phyloP scores from a whole-genome alignment of 2,797 vertebrate genomes.

The Tragelaphus eurycerus region DNA sequence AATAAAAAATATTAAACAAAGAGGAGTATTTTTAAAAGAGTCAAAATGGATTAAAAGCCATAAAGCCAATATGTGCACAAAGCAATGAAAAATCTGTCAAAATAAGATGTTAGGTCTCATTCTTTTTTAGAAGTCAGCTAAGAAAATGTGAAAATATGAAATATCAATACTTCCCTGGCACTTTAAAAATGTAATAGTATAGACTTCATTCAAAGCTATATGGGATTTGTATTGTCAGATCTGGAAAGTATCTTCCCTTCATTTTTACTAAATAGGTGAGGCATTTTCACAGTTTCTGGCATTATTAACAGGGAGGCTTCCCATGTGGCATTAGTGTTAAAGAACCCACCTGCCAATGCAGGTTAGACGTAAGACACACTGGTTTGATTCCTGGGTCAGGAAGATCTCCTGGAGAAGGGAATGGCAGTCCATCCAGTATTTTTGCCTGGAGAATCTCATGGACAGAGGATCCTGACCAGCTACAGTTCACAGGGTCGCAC shows the following conservation, averaged over 20 bases:
- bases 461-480: neutral
- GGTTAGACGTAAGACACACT: fast-evolving
- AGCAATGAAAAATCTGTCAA: neutral
- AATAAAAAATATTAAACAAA: neutral
- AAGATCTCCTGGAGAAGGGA: neutral
- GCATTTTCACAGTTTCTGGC: neutral
- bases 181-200: neutral
- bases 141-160: neutral
- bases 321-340: neutral
- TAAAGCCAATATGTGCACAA: neutral
- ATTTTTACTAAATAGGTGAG: neutral
- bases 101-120: neutral
- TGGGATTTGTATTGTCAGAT: neutral
- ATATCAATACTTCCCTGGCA: neutral
- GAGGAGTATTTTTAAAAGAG: neutral
- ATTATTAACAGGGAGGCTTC: neutral
- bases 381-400: neutral
- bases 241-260: neutral
- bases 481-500: neutral
- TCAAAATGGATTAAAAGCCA: neutral
- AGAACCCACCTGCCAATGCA: neutral
- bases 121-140: neutral
- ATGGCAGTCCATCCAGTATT: neutral
- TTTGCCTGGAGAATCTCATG: neutral
- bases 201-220: neutral